Base-by-base conservation (phyloP, 2,113 vertebrate species). In the Pelecanoides urinatrix region DNA sequence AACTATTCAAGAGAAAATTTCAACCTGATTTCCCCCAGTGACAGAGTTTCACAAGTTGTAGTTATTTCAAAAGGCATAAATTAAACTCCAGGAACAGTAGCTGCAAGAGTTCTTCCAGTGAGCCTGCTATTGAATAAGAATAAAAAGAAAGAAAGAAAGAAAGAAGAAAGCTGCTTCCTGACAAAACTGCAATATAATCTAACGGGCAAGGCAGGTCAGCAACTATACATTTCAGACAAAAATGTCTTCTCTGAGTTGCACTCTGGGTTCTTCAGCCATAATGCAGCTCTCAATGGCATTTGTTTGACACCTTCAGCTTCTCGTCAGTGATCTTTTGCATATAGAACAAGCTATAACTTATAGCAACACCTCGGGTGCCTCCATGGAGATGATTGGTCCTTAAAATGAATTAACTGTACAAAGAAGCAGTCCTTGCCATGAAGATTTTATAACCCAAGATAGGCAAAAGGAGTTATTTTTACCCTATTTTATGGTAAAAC, bases 1-100 rank as follows among this genome's bases (percentile, higher is more conserved):
- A 81, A 61, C 91, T 92, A 92, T 97, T 97, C 87, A 94, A 91
- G 81, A 87, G 86, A 95, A 96, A 95, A 93, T 80, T 92, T 91
- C 55, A 74, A 72, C 96, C 80, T 94, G 77, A 91, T 86, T 94
- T 83, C 97, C 96, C 96, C 85, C 67, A 93, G 94, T 73, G 94
- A 94, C 87, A 52, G 62, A 83, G 92, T 96, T 95, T 95, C 84
- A 92, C 74, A 96, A 94, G 95, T 96, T 81, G 78, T 80, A 70
- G 73, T 95, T 86, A 72, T 96, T 93, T 94, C 90, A 86, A 95
- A 92, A 94, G 88, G 80, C 68, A 90, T 87, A 91, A 97, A 97
- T 97, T 97, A 96, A 97, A 97, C 90, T 92, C 92, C 56, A 76
- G 82, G 88, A 96, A 72, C 77, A 95, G 77, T 62, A 95, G 71